Conservation (phyloP, 2,113 vertebrate species). For the Chloroceryle aenea region DNA sequence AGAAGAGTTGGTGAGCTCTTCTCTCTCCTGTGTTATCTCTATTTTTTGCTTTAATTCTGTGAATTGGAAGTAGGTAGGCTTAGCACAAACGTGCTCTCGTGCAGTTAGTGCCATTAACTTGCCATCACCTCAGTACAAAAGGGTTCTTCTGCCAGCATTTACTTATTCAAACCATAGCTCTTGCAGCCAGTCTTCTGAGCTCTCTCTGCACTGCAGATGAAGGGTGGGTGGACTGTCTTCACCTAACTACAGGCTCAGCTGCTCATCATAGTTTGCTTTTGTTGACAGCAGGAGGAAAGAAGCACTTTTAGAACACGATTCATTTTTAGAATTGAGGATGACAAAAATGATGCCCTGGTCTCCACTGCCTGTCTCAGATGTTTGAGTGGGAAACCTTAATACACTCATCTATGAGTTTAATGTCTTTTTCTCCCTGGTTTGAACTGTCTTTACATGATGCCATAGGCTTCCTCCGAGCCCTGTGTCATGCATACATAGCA, state of each 20-base stretch:
- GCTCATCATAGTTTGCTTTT: not conserved
- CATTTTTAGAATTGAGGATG: not conserved
- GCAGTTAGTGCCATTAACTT: not conserved
- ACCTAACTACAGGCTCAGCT: not conserved
- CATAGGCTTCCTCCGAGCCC: not conserved
- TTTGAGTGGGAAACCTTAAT: not conserved
- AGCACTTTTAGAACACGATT: not conserved
- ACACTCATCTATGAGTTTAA: not conserved
- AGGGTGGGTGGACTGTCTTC: not conserved
- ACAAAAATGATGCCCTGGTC: not conserved
- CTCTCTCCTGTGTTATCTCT: not conserved
- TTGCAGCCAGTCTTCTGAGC: not conserved
- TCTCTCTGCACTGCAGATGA: rapidly evolving
- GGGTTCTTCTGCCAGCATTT: not conserved
- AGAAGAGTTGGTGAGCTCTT: not conserved
- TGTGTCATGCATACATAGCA: not conserved
- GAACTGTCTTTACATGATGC: rapidly evolving
- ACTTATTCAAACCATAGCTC: not conserved
- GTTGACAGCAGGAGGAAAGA: not conserved
- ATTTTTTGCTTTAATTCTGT: not conserved
- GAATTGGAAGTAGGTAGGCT: not conserved
- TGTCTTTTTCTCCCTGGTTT: not conserved
- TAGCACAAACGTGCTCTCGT: not conserved
- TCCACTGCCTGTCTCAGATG: not conserved
- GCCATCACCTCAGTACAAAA: not conserved